phyloP scores from a whole-genome alignment of 2,113 vertebrate species.

The Lipotes vexillifer region DNA sequence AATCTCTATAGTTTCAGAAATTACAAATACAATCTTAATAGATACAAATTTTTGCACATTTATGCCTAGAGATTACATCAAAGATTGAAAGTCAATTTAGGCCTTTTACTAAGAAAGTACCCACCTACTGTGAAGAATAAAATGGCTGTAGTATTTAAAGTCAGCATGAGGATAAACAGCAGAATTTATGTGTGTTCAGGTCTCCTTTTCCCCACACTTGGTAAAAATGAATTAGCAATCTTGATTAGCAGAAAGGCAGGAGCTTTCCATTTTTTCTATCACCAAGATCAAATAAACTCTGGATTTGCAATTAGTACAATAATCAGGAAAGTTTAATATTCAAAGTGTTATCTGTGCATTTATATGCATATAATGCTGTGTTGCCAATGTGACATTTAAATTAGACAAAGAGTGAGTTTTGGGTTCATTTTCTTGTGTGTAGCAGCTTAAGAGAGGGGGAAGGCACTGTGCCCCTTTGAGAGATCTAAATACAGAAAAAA shows the following conservation, averaged over 20 bases:
- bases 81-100: background rate
- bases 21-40: background rate
- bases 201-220: background rate
- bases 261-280: background rate
- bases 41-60: background rate
- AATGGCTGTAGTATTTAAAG: background rate
- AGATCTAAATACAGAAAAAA: background rate
- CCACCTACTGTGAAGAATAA: background rate
- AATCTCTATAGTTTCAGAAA: background rate
- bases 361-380: background rate
- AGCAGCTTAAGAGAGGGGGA: background rate
- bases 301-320: background rate
- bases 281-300: background rate
- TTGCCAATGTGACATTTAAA: background rate
- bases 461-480: background rate
- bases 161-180: background rate
- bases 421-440: background rate
- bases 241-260: background rate
- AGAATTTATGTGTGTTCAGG: background rate
- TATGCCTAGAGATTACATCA: background rate
- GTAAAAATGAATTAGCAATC: background rate
- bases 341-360: background rate
- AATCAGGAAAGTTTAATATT: background rate
- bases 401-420: background rate
- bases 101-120: background rate